A percentile compares a stretch with the other conserved stretches of the same genome.
Conservation (phyloP, 2,888 invertebrate species). For the Hemistola chrysoprasaria region DNA sequence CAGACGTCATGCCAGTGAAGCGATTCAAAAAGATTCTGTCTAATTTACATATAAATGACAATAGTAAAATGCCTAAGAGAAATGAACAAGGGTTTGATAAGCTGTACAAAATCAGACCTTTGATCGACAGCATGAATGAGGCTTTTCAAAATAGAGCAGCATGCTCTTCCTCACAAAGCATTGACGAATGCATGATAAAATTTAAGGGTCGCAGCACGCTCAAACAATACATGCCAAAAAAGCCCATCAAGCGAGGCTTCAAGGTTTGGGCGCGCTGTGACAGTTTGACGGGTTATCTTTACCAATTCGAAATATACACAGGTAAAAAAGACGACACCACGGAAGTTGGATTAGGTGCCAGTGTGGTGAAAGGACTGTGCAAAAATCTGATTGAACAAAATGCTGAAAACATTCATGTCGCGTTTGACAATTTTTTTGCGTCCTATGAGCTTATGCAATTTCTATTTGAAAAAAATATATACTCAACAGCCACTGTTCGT, state of each 20-base stretch:
- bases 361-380: constrained; percentile 6
- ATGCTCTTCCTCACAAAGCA: constrained; percentile 8
- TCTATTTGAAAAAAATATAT: constrained; percentile 16
- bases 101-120: constrained; percentile 19
- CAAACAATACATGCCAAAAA: constrained; percentile 8
- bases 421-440: constrained; percentile 20
- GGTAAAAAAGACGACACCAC: not conserved
- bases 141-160: constrained; percentile 17
- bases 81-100: constrained; percentile 11
- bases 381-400: constrained; percentile 6
- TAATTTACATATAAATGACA: constrained; percentile 6
- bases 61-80: constrained; percentile 8
- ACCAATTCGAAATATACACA: not conserved
- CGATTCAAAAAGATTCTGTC: constrained; percentile 26
- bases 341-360: constrained; percentile 11
- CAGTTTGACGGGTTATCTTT: constrained; percentile 1
- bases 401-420: constrained; percentile 11
- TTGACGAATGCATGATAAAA: constrained; percentile 4
- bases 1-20: constrained; percentile 28
- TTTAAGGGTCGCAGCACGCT: constrained; percentile 4
- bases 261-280: constrained; percentile 1
- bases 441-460: constrained; percentile 16
- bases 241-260: constrained; percentile 2
- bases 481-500: constrained; percentile 15
- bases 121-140: constrained; percentile 18